Evolutionary conservation across 2,888 invertebrate species (phyloP).

Genomic region (Griposia aprilina): DNA sequence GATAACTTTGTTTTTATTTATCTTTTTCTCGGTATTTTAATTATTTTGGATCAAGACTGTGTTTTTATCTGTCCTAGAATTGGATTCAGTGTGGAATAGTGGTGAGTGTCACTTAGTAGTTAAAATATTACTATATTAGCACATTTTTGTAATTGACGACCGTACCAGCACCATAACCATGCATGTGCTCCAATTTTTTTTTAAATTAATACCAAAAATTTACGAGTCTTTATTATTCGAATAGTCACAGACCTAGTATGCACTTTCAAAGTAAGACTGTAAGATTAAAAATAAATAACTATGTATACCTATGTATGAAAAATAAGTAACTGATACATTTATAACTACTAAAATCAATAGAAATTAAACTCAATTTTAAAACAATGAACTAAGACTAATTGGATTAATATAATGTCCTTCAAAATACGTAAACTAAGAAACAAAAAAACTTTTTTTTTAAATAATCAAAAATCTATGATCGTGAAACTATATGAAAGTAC

Average conservation of each 20-base stretch:
- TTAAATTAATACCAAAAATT: conserved; percentile 27
- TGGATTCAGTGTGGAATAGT: conserved; percentile 2
- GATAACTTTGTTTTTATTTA: too few relatives aligned
- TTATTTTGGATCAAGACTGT: neutral
- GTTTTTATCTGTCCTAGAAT: neutral
- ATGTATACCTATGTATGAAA: neutral
- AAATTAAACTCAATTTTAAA: conserved; percentile 30
- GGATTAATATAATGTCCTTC: conserved; percentile 17
- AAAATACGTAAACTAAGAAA: conserved; percentile 36
- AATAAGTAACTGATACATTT: conserved; percentile 34
- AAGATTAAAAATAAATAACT: neutral
- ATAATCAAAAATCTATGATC: conserved; percentile 51
- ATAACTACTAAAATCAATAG: conserved; percentile 34
- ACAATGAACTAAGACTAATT: conserved; percentile 50
- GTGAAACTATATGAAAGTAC: conserved; percentile 60
- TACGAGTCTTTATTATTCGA: conserved; percentile 8
- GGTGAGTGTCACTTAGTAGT: neutral
- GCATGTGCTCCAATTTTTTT: conserved; percentile 27
- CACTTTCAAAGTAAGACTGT: conserved; percentile 16
- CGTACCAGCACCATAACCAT: conserved; percentile 35
- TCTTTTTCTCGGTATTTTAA: neutral
- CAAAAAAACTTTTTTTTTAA: conserved; percentile 16
- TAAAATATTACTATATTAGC: conserved; percentile 13
- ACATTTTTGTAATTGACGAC: conserved; percentile 12
- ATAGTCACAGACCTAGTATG: conserved; percentile 15